A percentile compares a stretch with the other conserved stretches of the same genome.
These are phyloP conservation scores for Holocentrus rufus DNA, from an alignment of 2,797 vertebrate species.

Conservation along the genomic window DNA sequence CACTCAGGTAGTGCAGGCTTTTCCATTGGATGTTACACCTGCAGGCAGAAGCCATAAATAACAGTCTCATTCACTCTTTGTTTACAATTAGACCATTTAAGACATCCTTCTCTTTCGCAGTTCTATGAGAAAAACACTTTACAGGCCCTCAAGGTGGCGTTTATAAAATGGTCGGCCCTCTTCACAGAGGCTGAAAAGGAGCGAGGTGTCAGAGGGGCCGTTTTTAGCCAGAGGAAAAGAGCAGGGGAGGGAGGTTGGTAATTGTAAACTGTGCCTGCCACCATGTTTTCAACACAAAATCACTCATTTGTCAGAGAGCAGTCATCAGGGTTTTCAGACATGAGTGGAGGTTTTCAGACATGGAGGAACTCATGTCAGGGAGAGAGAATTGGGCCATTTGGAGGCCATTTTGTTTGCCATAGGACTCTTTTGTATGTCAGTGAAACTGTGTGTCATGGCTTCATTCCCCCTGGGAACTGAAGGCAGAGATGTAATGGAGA, in stretches of 20 bases:
- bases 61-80: slow-evolving; percentile 29
- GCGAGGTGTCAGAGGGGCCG: slow-evolving; percentile 17
- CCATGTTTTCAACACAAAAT: slow-evolving; percentile 38
- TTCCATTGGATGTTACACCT: slow-evolving; percentile 59
- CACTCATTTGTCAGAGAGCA: slow-evolving; percentile 33
- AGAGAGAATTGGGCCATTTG: slow-evolving; percentile 15
- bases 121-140: slow-evolving; percentile 39
- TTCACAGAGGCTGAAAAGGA: not conserved
- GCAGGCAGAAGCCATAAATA: slow-evolving; percentile 49
- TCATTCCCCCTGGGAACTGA: slow-evolving; percentile 22
- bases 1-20: slow-evolving; percentile 30
- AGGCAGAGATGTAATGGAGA: not conserved
- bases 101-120: slow-evolving; percentile 27
- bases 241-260: not conserved
- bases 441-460: slow-evolving; percentile 5
- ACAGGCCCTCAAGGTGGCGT: slow-evolving; percentile 18
- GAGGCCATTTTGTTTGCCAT: slow-evolving; percentile 26
- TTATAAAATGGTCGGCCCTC: not conserved
- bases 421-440: not conserved
- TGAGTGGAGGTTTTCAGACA: slow-evolving; percentile 32
- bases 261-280: slow-evolving; percentile 37
- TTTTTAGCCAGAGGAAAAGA: not conserved
- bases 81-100: slow-evolving; percentile 35
- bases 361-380: not conserved
- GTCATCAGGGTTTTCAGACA: slow-evolving; percentile 43